Base-by-base conservation (phyloP, 2,888 invertebrate genomes). In the Marronus borbonicus region DNA sequence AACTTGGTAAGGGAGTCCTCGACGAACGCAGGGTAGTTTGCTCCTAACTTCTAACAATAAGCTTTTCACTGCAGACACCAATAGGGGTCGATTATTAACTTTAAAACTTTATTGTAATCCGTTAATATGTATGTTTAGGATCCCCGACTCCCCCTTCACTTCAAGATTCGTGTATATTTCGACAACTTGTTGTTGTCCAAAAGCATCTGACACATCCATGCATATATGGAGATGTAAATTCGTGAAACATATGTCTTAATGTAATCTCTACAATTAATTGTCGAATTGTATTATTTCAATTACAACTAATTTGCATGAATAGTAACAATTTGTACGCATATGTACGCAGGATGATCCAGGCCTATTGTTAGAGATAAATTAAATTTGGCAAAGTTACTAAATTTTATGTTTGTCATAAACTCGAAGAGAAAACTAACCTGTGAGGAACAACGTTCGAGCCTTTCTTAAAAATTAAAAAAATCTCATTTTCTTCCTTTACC, bases 1-100 rank as follows among this genome's bases (percentile, higher is more conserved):
- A 77, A 65, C 64, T 58, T 39, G 60, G 58, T 39, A 82, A 69
- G 80, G 81, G 81, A 83, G 83, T 83, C 84, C 83, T 83, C 82
- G 79, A 82, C 81, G 36, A 14, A 77, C 20, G 28, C 50, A 76
- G 81, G 82, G 81, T 82, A 79, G 81, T 82, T 83, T 84, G 83
- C 83, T 82, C 83, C 82, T 82, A 81, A 72, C 39, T 72, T 72
- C 39, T 58, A 68, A 76, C 77, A 76, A 77, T 78, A 79, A 77
- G 78, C 80, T 79, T 78, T 81, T 80, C 82, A 72, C 39, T 31
- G 36, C 20, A 49, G 66, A 68, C 50, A 68, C 50, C 72, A 72
- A 72, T 72, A 52, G 50, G 72, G 72, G 72, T 72, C 72, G 72
- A 72, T 72, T 72, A 72, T 72, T 72, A 72, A 72, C 72, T 72